These are phyloP conservation scores for Dendrocincla fuliginosa DNA, from an alignment of 2,797 vertebrate species.

Conservation along the genomic window DNA sequence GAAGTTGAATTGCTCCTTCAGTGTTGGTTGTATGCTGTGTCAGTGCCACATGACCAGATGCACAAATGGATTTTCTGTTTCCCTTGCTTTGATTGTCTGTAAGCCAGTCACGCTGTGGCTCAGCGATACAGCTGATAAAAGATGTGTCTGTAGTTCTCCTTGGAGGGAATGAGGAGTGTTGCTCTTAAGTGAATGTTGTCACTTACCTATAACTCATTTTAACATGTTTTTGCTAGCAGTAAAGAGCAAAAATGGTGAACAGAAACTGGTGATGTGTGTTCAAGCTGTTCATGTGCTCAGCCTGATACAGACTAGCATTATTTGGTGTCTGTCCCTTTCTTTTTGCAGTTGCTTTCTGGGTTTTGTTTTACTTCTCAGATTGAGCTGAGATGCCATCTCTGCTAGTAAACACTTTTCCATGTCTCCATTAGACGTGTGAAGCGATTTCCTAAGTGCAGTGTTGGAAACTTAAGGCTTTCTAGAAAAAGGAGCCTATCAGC, in stretches of 20 bases:
- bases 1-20: not conserved
- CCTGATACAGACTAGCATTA: not conserved
- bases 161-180: not conserved
- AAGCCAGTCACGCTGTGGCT: rapidly evolving
- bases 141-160: not conserved
- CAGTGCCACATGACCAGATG: not conserved
- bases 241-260: not conserved
- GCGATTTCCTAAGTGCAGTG: not conserved
- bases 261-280: not conserved
- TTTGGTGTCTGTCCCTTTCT: not conserved
- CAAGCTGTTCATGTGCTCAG: not conserved
- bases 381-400: not conserved
- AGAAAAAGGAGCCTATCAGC: not conserved
- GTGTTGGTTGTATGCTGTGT: not conserved
- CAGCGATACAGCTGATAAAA: not conserved
- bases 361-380: not conserved
- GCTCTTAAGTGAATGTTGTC: not conserved
- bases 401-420: not conserved
- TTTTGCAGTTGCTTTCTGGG: not conserved
- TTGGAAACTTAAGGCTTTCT: not conserved
- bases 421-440: not conserved
- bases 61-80: not conserved
- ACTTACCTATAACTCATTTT: not conserved
- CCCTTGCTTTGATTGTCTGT: not conserved
- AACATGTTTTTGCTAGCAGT: not conserved